Percentiles rank a stretch among this genome's conserved stretches.
phyloP scores from a whole-genome alignment of 2,888 invertebrate species.

The Chalcis sispes region DNA sequence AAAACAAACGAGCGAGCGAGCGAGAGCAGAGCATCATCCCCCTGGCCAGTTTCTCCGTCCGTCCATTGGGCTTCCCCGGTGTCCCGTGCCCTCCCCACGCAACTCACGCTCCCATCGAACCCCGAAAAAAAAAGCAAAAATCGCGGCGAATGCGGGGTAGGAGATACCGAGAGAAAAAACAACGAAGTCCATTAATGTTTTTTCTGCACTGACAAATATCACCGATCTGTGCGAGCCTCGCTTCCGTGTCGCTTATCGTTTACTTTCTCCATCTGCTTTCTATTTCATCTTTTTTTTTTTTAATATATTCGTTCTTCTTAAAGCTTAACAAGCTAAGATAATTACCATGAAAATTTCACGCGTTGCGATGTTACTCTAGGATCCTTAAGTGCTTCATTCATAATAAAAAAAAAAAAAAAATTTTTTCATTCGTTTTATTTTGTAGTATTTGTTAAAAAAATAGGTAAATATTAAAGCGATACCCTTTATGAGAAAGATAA shows the following conservation, averaged over 20 bases:
- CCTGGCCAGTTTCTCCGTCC: no score
- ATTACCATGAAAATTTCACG: background rate
- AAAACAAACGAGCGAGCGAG: constrained; percentile 6
- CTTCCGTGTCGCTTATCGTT: constrained; percentile 33
- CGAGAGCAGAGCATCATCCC: no score
- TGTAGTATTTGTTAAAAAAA: background rate
- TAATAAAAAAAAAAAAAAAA: background rate
- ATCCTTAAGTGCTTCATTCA: background rate
- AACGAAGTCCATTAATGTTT: constrained; percentile 44
- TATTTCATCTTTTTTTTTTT: constrained; percentile 2
- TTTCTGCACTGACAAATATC: constrained; percentile 40
- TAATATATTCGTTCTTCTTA: background rate
- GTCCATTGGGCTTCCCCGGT: no score
- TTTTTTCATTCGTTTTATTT: background rate
- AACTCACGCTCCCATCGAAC: no score
- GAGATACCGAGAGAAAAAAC: constrained; percentile 46
- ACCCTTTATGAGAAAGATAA: no score
- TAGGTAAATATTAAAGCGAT: no score
- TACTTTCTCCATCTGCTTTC: constrained; percentile 12
- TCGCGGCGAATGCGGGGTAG: constrained; percentile 55
- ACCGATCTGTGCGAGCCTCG: constrained; percentile 11
- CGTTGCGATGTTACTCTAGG: background rate
- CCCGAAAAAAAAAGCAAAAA: constrained; percentile 60
- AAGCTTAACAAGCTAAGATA: background rate
- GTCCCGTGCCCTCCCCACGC: no score